A percentile compares a stretch with the other conserved stretches of the same genome.
phyloP scores from a whole-genome alignment of 1,140 invertebrate species.

The Platyura marginata region DNA sequence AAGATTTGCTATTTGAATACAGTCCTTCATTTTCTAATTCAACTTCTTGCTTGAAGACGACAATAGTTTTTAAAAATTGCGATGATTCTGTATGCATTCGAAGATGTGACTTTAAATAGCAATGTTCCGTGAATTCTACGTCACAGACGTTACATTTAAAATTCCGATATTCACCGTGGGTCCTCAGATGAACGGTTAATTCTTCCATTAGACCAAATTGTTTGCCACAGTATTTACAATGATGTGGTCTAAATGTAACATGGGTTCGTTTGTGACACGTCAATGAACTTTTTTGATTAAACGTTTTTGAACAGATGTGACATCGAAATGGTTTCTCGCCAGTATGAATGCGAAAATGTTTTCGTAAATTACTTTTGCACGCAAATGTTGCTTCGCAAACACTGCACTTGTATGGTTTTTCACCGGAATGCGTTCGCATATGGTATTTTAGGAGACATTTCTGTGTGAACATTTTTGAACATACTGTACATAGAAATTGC shows the following conservation, averaged over 20 bases:
- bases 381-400: not conserved
- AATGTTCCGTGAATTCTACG: not conserved
- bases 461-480: not conserved
- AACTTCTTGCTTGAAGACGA: no score
- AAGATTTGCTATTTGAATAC: no score
- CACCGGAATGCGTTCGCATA: not conserved
- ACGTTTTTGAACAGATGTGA: not conserved
- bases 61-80: no score
- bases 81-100: no score
- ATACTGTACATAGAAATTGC: not conserved
- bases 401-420: not conserved
- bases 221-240: not conserved
- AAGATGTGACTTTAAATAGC: not conserved
- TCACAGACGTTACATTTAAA: not conserved
- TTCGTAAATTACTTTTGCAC: not conserved
- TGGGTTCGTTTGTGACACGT: not conserved
- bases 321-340: not conserved
- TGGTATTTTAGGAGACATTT: not conserved
- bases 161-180: not conserved
- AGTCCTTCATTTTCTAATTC: no score
- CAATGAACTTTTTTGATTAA: not conserved
- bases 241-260: not conserved
- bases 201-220: not conserved
- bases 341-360: not conserved
- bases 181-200: not conserved